phyloP scores from a whole-genome alignment of 23 tunicate species.

The Ascidia mentula region DNA sequence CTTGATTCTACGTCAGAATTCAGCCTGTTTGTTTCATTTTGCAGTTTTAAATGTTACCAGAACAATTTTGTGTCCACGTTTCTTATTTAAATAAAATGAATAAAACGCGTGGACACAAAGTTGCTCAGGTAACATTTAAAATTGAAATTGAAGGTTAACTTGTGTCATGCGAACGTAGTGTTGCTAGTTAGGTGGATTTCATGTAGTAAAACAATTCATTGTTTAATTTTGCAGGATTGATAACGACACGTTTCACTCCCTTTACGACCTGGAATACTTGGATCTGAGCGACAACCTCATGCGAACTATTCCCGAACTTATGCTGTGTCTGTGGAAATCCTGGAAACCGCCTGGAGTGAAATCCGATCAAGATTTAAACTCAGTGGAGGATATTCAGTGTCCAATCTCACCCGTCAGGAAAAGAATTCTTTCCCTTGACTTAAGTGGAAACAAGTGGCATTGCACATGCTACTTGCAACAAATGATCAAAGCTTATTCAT shows the following conservation, averaged over 20 bases:
- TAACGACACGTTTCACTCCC: conserved; percentile 32
- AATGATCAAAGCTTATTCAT: conserved; percentile 25
- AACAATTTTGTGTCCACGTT: no score
- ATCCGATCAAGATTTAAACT: not conserved
- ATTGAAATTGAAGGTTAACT: no score
- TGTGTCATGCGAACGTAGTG: no score
- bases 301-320: conserved; percentile 20
- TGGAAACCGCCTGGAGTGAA: conserved; percentile 17
- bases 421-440: not conserved
- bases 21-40: no score
- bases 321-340: conserved; percentile 50
- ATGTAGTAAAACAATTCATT: no score
- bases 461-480: conserved; percentile 52
- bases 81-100: no score
- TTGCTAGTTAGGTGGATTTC: no score
- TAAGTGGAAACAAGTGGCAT: conserved; percentile 48
- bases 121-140: no score
- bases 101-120: not conserved
- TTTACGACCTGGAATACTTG: conserved; percentile 31
- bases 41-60: no score
- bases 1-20: no score
- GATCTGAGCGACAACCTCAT: conserved; percentile 46
- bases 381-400: not conserved
- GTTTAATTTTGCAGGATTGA: conserved; percentile 26
- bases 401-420: not conserved